Percentiles rank a stretch among this genome's conserved stretches.
Conservation (phyloP, 2,113 vertebrate genomes). For the Turnix velox region DNA sequence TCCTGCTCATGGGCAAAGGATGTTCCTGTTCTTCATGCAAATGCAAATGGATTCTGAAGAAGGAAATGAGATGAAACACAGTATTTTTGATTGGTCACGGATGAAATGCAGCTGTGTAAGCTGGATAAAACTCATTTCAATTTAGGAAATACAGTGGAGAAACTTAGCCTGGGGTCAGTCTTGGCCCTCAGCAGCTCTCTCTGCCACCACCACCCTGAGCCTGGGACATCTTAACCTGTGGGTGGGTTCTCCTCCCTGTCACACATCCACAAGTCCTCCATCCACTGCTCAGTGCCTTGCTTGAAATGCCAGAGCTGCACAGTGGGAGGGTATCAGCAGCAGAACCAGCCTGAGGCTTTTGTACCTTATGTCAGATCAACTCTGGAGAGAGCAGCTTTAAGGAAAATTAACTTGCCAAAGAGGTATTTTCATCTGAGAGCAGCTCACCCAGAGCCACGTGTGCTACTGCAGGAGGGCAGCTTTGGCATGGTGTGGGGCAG, state of each 20-base stretch:
- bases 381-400: background rate
- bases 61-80: background rate
- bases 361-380: background rate
- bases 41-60: background rate
- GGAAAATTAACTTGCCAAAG: background rate
- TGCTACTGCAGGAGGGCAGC: background rate
- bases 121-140: background rate
- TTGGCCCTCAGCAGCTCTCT: background rate
- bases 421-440: background rate
- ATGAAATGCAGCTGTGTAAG: background rate
- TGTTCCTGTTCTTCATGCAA: background rate
- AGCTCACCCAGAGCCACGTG: rapidly evolving
- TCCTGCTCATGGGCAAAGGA: background rate
- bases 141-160: background rate
- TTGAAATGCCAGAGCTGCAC: background rate
- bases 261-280: rapidly evolving
- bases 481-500: background rate
- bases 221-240: background rate
- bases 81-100: background rate
- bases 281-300: background rate
- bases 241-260: background rate
- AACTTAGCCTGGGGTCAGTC: background rate
- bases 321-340: background rate
- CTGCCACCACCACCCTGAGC: background rate
- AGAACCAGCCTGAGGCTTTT: background rate